Conservation (phyloP, 2,888 invertebrate genomes). For the Bombylius discolor region DNA sequence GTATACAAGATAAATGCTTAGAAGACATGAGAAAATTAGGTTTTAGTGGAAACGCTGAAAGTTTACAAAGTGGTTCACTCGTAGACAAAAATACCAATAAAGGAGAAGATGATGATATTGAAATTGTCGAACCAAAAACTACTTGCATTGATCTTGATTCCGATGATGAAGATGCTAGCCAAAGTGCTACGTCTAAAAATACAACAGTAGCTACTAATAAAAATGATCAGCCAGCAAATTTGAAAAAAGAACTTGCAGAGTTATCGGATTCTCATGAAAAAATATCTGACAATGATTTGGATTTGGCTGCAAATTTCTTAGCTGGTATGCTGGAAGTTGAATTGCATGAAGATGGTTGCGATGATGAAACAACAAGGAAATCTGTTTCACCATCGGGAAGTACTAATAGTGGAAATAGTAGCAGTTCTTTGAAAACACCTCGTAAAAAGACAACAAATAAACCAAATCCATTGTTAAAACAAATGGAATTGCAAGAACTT, state of each 20-base stretch:
- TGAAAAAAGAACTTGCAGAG: background rate
- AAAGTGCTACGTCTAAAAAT: constrained; percentile 3
- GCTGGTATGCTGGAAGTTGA: constrained; percentile 34
- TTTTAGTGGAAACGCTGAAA: constrained; percentile 32
- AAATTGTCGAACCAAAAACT: constrained; percentile 35
- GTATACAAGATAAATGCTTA: constrained; percentile 33
- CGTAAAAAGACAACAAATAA: constrained; percentile 32
- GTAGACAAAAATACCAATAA: constrained; percentile 35
- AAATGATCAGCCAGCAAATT: background rate
- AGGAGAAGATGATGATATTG: constrained; percentile 34
- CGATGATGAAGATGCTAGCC: constrained; percentile 30
- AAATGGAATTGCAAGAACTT: constrained; percentile 25
- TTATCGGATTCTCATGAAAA: background rate
- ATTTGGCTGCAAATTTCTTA: constrained; percentile 24
- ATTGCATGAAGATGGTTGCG: constrained; percentile 18
- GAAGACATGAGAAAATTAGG: constrained; percentile 34
- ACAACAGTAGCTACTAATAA: background rate
- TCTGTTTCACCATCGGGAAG: background rate
- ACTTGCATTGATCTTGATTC: constrained; percentile 34
- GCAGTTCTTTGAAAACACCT: constrained; percentile 24
- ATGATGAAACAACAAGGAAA: constrained; percentile 1
- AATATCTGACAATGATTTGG: constrained; percentile 17
- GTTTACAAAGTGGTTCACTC: constrained; percentile 32
- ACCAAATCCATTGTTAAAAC: constrained; percentile 31
- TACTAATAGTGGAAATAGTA: background rate